Percentiles rank a stretch among this genome's conserved stretches.
These are phyloP conservation scores for Gryllus longicercus DNA, from an alignment of 2,888 invertebrate species.

Conservation along the genomic window DNA sequence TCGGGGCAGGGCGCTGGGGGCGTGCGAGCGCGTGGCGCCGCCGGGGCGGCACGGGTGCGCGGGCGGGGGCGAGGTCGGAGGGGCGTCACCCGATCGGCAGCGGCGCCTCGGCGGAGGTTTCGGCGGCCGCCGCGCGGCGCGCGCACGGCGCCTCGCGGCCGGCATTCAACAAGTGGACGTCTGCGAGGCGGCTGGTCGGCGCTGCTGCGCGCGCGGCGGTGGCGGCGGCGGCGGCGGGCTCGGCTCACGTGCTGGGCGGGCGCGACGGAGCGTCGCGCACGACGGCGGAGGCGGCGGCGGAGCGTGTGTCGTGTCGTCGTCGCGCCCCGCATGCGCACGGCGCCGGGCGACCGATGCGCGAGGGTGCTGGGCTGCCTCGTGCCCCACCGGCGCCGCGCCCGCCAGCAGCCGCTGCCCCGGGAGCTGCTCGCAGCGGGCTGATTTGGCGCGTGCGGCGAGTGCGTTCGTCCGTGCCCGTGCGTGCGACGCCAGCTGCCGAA, in stretches of 20 bases:
- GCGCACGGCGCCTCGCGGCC: neutral
- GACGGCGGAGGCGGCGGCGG: neutral
- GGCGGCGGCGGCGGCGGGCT: neutral
- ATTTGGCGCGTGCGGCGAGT: neutral
- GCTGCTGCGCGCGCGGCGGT: neutral
- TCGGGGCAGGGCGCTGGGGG: no score
- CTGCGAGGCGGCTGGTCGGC: neutral
- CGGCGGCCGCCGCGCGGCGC: neutral
- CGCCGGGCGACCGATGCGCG: no score
- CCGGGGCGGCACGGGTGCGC: neutral
- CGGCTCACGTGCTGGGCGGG: neutral
- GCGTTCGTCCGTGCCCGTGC: neutral
- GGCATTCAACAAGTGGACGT: slow-evolving; percentile 11
- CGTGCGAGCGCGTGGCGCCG: neutral
- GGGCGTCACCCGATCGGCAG: neutral
- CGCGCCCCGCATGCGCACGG: no score
- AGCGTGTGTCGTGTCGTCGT: neutral
- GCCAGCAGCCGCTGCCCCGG: neutral
- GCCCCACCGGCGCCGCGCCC: neutral
- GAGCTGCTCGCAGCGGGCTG: neutral
- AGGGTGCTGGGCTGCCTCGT: neutral
- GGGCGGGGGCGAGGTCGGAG: neutral
- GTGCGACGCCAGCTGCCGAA: neutral
- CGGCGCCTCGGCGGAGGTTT: neutral
- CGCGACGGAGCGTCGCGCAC: neutral